These are phyloP conservation scores for Parasteatoda tepidariorum DNA, from an alignment of 1,140 invertebrate species.

Conservation along the genomic window DNA sequence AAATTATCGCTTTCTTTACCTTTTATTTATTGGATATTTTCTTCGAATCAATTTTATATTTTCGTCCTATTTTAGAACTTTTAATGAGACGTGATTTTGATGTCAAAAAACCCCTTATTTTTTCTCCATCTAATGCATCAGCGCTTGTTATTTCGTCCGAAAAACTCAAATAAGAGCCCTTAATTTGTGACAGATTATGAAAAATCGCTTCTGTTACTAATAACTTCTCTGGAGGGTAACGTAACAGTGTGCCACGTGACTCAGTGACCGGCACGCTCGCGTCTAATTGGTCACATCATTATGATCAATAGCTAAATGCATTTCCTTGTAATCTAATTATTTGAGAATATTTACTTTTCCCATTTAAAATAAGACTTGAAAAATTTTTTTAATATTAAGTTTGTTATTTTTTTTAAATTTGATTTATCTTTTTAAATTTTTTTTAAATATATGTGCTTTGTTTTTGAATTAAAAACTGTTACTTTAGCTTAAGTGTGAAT, in stretches of 20 bases:
- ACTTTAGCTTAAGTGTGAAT: too few relatives aligned
- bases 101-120: not conserved
- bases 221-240: conserved; percentile 8
- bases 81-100: conserved; percentile 1
- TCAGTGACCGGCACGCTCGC: not conserved
- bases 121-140: not conserved
- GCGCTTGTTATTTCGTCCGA: conserved; percentile 17
- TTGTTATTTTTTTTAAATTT: too few relatives aligned
- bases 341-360: too few relatives aligned
- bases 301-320: conserved; percentile 4
- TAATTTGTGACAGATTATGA: conserved; percentile 22
- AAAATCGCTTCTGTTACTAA: not conserved
- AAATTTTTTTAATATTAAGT: too few relatives aligned
- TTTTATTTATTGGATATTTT: too few relatives aligned
- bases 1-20: too few relatives aligned
- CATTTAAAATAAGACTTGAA: too few relatives aligned
- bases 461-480: too few relatives aligned
- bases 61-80: not conserved
- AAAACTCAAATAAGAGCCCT: conserved; percentile 20
- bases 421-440: too few relatives aligned
- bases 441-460: too few relatives aligned
- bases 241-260: not conserved
- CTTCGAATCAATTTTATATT: not conserved
- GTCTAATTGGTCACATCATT: conserved; percentile 45
- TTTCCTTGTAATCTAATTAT: not conserved